Conservation (phyloP, 2,888 invertebrate species). For the Drosophila phalerata region DNA sequence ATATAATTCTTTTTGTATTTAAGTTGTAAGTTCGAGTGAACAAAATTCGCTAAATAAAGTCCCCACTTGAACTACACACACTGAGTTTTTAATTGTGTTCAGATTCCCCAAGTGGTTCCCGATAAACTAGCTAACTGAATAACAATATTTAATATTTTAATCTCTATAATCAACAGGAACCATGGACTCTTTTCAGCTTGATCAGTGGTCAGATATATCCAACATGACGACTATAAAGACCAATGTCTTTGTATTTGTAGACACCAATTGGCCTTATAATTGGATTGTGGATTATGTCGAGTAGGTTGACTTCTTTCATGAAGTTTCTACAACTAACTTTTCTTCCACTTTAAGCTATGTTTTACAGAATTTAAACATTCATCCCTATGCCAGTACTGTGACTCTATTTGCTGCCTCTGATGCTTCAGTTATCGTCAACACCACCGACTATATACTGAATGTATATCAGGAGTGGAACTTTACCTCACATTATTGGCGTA, state of each 20-base stretch:
- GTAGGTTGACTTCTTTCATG: slow-evolving; percentile 83
- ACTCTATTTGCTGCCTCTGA: slow-evolving; percentile 89
- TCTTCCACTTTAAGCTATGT: slow-evolving; percentile 84
- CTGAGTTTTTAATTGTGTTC: slow-evolving; percentile 20
- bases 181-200: slow-evolving; percentile 59
- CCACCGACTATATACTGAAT: slow-evolving; percentile 88
- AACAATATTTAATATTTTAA: not conserved
- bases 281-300: slow-evolving; percentile 88
- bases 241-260: slow-evolving; percentile 90
- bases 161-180: slow-evolving; percentile 34
- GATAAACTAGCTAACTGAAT: not conserved
- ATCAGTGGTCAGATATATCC: slow-evolving; percentile 62
- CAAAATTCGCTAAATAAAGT: slow-evolving; percentile 64
- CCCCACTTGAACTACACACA: slow-evolving; percentile 50
- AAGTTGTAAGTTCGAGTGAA: slow-evolving; percentile 68
- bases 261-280: slow-evolving; percentile 88
- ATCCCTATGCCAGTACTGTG: slow-evolving; percentile 89
- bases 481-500: slow-evolving; percentile 86
- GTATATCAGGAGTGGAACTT: slow-evolving; percentile 88
- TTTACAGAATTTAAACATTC: slow-evolving; percentile 88
- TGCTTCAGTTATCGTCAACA: slow-evolving; percentile 88
- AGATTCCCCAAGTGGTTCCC: slow-evolving; percentile 59
- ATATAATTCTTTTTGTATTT: slow-evolving; percentile 55
- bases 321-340: not conserved
- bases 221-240: slow-evolving; percentile 85